A percentile compares a stretch with the other conserved stretches of the same genome.
phyloP scores from a whole-genome alignment of 1,140 invertebrate species.

The Saxidomus purpurata region DNA sequence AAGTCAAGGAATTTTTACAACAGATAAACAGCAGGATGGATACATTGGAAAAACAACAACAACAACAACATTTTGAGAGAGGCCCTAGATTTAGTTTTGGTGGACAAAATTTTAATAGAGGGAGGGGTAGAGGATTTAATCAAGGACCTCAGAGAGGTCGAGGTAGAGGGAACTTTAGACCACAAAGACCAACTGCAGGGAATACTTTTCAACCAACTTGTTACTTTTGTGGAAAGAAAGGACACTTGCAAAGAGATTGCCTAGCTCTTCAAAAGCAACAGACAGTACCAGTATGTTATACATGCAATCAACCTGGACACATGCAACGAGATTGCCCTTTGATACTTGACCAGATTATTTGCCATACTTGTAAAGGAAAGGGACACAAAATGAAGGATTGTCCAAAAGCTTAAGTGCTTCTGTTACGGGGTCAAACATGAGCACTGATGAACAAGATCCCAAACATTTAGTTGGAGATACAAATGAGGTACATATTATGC shows the following conservation, averaged over 20 bases:
- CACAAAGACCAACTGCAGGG: not conserved
- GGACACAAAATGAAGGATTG: slow-evolving; percentile 23
- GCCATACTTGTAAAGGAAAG: slow-evolving; percentile 19
- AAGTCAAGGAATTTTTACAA: slow-evolving; percentile 9
- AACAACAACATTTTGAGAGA: not conserved
- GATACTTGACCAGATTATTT: not conserved
- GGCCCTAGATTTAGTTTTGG: not conserved
- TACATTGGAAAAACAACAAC: not conserved
- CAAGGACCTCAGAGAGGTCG: too few species aligned
- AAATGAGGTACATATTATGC: slow-evolving; percentile 14
- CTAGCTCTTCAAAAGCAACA: not conserved
- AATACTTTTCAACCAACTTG: not conserved
- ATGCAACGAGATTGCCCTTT: slow-evolving; percentile 6
- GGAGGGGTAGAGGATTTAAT: too few species aligned
- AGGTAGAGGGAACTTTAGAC: not conserved
- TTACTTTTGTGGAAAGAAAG: not conserved
- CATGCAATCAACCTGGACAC: slow-evolving; percentile 12
- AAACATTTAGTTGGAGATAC: slow-evolving; percentile 18
- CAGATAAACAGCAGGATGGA: not conserved
- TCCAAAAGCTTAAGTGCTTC: slow-evolving; percentile 48
- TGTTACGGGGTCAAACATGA: slow-evolving; percentile 20
- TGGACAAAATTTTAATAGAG: too few species aligned
- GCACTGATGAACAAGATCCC: not conserved
- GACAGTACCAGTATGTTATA: not conserved
- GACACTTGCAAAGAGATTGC: not conserved